Evolutionary conservation across 2,888 invertebrate genomes (phyloP), one percentile per base, ranked within the genome.

Genomic region (Altica lythri): DNA sequence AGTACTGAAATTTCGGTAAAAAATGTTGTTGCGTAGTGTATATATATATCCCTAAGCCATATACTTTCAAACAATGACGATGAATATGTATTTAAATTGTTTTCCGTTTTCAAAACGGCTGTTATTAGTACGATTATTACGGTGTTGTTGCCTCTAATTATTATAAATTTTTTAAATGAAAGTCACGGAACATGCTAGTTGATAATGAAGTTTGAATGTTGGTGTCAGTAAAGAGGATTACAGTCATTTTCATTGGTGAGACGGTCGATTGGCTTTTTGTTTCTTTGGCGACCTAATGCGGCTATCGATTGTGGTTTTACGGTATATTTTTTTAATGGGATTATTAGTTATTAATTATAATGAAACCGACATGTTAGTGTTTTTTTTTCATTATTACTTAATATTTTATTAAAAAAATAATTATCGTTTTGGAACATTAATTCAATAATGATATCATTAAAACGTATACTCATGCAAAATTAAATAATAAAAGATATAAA

Each of bases 81-180:
- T 25, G 25, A 40, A 40, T 10, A 12, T 25, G 40, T 40, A 40
- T n/a, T n/a, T n/a, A n/a, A n/a, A n/a, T 47, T 30, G 42, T 32
- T 50, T 53, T 46, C 35, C 34, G 35, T 42, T 40, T 46, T 14
- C 38, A 43, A 38, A 47, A 57, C 57, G 46, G 57, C 51, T 54
- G 51, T 54, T 51, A 57, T 47, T 45, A 35, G 27, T 37, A 9
- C 27, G 22, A 51, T 43, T 38, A 53, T 53, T 47, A 51, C 51
- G 35, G 45, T 48, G 47, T 25, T 46, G 43, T 25, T 9, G 38
- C 37, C 44, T 25, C 40, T 53, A 57, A 57, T 57, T 57, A 54
- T 54, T 22, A 44, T 40, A 43, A 45, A 37, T 53, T 57, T 53
- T 57, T 57, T 37, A 25, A 45, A 37, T 38, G 30, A 38, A 34